Conservation (phyloP, 64 coral and sea anemone genomes). For the Actinia equina region DNA sequence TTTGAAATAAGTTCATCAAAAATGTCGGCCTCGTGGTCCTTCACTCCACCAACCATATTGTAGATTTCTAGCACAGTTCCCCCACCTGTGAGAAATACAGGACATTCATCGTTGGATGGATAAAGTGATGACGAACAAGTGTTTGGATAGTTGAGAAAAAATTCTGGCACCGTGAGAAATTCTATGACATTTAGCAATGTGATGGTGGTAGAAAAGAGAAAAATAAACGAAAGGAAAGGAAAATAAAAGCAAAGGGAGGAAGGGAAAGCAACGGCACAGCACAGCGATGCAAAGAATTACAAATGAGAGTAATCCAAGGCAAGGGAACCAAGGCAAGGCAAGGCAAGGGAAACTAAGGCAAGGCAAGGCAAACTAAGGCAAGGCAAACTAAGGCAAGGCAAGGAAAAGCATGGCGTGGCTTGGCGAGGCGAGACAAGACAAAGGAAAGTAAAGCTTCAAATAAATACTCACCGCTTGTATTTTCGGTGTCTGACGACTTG, state of each 20-base stretch:
- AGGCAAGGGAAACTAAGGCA: too few relatives aligned
- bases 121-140: neutral
- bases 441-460: neutral
- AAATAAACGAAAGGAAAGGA: too few relatives aligned
- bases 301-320: too few relatives aligned
- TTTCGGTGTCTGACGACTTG: slow-evolving; percentile 47
- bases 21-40: slow-evolving; percentile 32
- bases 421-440: neutral
- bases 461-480: slow-evolving; percentile 23
- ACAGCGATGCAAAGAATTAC: too few relatives aligned
- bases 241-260: too few relatives aligned
- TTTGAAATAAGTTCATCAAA: slow-evolving; percentile 37
- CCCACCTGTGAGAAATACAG: neutral
- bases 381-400: too few relatives aligned
- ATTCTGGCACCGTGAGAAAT: neutral
- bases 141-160: neutral
- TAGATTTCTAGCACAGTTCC: slow-evolving; percentile 35
- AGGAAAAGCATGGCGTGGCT: neutral
- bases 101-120: neutral
- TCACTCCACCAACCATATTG: slow-evolving; percentile 4
- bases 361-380: too few relatives aligned
- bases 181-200: too few relatives aligned
- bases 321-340: too few relatives aligned
- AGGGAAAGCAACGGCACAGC: too few relatives aligned
- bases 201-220: too few relatives aligned